Percentiles rank a stretch among this genome's conserved stretches.
Conservation (phyloP, 1,140 invertebrate genomes). For the Drosophila ogumai region DNA sequence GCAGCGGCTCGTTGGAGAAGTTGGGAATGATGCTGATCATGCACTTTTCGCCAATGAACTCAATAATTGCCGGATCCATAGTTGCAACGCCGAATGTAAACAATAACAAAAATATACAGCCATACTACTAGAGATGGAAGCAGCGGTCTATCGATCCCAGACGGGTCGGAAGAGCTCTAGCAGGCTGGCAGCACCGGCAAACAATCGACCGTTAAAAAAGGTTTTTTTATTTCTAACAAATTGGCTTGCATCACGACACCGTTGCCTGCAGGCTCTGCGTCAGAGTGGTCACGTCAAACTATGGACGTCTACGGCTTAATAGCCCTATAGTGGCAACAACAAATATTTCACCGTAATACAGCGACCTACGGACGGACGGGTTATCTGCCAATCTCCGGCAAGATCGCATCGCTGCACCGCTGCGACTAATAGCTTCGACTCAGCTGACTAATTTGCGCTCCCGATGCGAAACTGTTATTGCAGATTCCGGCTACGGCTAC, state of each 20-base stretch:
- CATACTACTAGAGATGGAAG: neutral
- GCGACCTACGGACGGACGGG: conserved; percentile 36
- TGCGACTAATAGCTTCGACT: conserved; percentile 31
- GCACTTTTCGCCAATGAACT: conserved; percentile 97
- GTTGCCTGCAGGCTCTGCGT: conserved; percentile 21
- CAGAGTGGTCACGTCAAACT: conserved; percentile 51
- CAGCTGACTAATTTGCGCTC: conserved; percentile 45
- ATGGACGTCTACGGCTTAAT: conserved; percentile 23
- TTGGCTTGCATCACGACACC: conserved; percentile 33
- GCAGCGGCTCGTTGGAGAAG: conserved; percentile 92
- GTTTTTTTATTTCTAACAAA: neutral
- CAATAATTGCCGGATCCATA: conserved; percentile 95
- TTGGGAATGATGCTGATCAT: conserved; percentile 95
- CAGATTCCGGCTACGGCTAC: conserved; percentile 31
- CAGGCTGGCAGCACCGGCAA: neutral
- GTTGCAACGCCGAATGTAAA: conserved; percentile 5
- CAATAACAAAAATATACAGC: conserved; percentile 1
- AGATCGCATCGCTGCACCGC: conserved; percentile 27
- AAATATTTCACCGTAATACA: conserved; percentile 34
- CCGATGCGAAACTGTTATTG: conserved; percentile 43
- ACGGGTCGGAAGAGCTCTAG: neutral
- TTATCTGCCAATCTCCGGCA: conserved; percentile 43
- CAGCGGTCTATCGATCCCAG: conserved; percentile 7
- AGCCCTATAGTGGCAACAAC: conserved; percentile 25
- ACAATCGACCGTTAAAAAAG: conserved; percentile 30